A percentile compares a stretch with the other conserved stretches of the same genome.
Evolutionary conservation across 1,140 invertebrate species (phyloP).

Genomic region (Diorhabda sublineata): DNA sequence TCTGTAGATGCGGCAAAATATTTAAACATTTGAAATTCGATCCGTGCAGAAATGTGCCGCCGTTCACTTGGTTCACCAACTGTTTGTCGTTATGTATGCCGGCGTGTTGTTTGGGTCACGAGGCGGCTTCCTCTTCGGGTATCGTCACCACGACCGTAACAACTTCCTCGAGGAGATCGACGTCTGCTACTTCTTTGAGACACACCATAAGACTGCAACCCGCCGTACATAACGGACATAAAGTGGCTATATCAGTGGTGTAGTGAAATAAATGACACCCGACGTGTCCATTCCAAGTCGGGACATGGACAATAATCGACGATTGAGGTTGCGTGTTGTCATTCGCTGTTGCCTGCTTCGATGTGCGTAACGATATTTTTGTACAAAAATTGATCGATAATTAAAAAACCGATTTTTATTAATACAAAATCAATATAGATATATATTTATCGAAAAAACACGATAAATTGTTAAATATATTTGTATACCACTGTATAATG

Average conservation of each 20-base stretch:
- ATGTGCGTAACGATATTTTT: too few relatives aligned
- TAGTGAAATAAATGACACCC: slow-evolving; percentile 14
- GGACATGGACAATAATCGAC: too few relatives aligned
- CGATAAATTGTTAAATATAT: too few relatives aligned
- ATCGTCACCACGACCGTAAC: slow-evolving; percentile 44
- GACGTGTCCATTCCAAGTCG: too few relatives aligned
- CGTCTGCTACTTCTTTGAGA: slow-evolving; percentile 37
- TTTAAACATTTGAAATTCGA: slow-evolving; percentile 30
- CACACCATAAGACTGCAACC: slow-evolving; percentile 43
- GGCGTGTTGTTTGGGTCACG: slow-evolving; percentile 39
- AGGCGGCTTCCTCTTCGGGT: slow-evolving; percentile 34
- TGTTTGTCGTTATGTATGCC: slow-evolving; percentile 43
- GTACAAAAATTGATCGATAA: too few relatives aligned
- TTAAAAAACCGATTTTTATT: too few relatives aligned
- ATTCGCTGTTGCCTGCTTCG: too few relatives aligned
- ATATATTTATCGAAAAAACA: too few relatives aligned
- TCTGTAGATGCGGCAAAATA: slow-evolving; percentile 14
- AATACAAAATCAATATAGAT: too few relatives aligned
- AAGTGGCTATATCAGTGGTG: slow-evolving; percentile 41
- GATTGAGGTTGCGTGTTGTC: too few relatives aligned
- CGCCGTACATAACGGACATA: slow-evolving; percentile 31
- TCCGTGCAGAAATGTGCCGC: slow-evolving; percentile 43
- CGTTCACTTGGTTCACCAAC: slow-evolving; percentile 42
- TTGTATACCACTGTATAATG: too few relatives aligned
- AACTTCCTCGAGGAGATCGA: slow-evolving; percentile 42